These are phyloP conservation scores for Julus scandinavius DNA, from an alignment of 2,888 invertebrate species.

Conservation along the genomic window DNA sequence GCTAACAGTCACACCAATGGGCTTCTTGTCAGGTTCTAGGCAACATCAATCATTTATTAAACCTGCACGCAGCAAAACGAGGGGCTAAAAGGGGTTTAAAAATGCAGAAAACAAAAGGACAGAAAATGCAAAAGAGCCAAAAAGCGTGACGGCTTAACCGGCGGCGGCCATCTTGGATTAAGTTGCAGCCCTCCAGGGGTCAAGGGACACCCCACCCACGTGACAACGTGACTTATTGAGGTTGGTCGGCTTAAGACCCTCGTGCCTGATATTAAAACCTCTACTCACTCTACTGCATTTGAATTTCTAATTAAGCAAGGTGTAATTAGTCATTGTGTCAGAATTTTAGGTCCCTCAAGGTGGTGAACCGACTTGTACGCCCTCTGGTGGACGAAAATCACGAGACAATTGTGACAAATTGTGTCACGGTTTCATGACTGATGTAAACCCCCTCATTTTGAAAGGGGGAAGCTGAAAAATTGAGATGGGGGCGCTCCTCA, in stretches of 20 bases:
- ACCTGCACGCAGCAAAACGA: neutral
- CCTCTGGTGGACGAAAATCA: neutral
- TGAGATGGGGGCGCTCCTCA: neutral
- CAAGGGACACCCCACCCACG: neutral
- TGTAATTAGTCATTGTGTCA: slow-evolving; percentile 39
- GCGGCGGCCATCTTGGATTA: slow-evolving; percentile 7
- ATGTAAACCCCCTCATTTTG: neutral
- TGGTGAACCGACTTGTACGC: neutral
- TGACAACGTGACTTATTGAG: slow-evolving; percentile 35
- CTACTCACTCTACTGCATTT: neutral
- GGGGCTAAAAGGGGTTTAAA: neutral
- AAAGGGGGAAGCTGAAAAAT: too few relatives aligned
- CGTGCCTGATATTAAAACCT: neutral
- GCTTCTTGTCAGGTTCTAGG: neutral
- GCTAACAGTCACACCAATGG: slow-evolving; percentile 23
- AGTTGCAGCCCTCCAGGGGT: neutral
- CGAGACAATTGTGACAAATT: neutral
- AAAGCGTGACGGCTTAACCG: slow-evolving; percentile 8
- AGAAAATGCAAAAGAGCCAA: slow-evolving; percentile 14
- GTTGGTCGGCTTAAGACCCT: neutral
- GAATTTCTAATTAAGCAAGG: slow-evolving; percentile 31
- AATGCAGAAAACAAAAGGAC: neutral
- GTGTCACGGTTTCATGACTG: neutral
- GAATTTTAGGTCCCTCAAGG: neutral
- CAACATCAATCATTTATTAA: slow-evolving; percentile 35